Conservation (phyloP, 2,797 vertebrate genomes). For the Meda fulgida region DNA sequence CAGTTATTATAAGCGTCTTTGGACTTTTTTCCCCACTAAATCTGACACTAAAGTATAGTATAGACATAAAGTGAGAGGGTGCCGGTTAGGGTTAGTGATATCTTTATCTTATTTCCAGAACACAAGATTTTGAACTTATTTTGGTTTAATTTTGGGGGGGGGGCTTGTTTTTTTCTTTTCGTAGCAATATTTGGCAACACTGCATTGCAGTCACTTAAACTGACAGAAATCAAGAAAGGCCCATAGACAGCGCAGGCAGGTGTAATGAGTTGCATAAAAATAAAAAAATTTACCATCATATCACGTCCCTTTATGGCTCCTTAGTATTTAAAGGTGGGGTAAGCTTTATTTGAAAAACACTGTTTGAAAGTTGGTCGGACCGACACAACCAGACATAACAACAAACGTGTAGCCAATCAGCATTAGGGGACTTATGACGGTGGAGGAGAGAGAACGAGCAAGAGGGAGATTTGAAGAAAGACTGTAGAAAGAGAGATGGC, state of each 20-base stretch:
- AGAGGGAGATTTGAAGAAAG: too few species aligned
- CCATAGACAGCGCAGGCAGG: not conserved
- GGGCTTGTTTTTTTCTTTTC: not conserved
- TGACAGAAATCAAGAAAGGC: not conserved
- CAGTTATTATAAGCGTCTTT: not conserved
- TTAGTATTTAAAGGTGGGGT: too few species aligned
- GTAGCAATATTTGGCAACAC: not conserved
- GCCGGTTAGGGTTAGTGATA: not conserved
- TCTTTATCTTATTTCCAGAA: not conserved
- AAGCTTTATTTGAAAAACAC: too few species aligned
- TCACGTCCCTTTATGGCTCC: not conserved
- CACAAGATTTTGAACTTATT: not conserved
- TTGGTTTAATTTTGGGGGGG: not conserved
- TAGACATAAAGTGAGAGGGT: not conserved
- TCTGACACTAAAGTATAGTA: not conserved
- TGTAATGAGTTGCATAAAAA: not conserved
- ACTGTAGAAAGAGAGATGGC: too few species aligned
- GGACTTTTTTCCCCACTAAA: not conserved
- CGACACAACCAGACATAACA: too few species aligned
- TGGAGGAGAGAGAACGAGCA: too few species aligned
- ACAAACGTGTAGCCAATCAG: too few species aligned
- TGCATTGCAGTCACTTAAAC: not conserved
- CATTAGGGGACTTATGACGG: too few species aligned
- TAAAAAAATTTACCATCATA: not conserved
- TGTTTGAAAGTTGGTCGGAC: too few species aligned